Evolutionary conservation across 2,113 vertebrate genomes (phyloP).

Genomic region (Ctenodactylus gundi): DNA sequence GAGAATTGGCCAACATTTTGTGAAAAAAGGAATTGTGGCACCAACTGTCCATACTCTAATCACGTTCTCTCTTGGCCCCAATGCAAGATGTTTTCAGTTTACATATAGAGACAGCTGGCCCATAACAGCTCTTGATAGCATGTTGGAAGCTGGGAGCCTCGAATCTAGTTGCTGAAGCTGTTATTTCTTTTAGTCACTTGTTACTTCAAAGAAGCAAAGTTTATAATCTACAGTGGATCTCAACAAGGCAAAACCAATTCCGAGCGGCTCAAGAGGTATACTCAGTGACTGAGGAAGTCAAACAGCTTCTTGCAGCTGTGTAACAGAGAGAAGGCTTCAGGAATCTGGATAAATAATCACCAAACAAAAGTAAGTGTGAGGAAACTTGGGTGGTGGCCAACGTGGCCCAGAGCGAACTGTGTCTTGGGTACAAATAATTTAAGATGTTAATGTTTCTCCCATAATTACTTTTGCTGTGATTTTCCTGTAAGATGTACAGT

Average conservation of each 20-base stretch:
- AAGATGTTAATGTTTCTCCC: background rate
- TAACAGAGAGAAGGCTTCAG: conserved; percentile 2
- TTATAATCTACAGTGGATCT: background rate
- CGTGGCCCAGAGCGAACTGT: background rate
- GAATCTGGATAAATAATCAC: background rate
- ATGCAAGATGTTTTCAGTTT: background rate
- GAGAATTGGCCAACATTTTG: background rate
- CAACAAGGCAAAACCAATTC: background rate
- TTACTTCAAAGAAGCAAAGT: background rate
- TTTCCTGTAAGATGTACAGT: conserved; percentile 19
- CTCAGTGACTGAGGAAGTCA: too few species aligned
- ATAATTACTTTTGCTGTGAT: background rate
- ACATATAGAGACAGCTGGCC: background rate
- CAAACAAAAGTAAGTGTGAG: background rate
- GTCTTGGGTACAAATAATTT: background rate
- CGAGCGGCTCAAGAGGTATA: background rate
- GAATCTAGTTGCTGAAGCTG: background rate
- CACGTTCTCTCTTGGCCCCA: background rate
- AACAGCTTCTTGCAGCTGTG: background rate
- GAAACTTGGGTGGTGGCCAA: background rate
- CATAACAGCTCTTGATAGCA: background rate
- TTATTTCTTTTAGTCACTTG: background rate
- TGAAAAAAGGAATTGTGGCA: background rate
- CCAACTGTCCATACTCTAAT: background rate
- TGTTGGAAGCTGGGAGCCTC: background rate